phyloP scores from a whole-genome alignment of 2,888 invertebrate genomes.

The Rambutsinella grinnellia region DNA sequence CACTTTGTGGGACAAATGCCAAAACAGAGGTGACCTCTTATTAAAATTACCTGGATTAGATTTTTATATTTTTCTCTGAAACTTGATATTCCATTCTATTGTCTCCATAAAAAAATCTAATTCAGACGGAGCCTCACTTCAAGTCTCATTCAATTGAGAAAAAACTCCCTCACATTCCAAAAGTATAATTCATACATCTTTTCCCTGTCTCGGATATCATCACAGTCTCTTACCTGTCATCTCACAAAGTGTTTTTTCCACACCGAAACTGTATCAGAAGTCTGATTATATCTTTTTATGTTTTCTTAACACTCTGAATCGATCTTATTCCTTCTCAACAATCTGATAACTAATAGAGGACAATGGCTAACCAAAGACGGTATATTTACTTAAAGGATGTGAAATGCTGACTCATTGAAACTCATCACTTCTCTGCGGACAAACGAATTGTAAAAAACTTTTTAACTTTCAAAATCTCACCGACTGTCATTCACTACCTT shows the following conservation, averaged over 20 bases:
- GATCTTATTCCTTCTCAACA: slow-evolving; percentile 24
- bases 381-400: slow-evolving; percentile 9
- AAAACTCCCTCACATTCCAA: slow-evolving; percentile 2
- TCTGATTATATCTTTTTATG: slow-evolving; percentile 16
- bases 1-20: not conserved
- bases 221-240: slow-evolving; percentile 19
- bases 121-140: not conserved
- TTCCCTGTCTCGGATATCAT: not conserved
- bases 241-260: slow-evolving; percentile 26
- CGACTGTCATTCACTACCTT: slow-evolving; percentile 53
- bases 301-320: slow-evolving; percentile 29
- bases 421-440: slow-evolving; percentile 45
- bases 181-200: slow-evolving; percentile 26
- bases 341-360: slow-evolving; percentile 4
- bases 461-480: slow-evolving; percentile 57
- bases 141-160: slow-evolving; percentile 1
- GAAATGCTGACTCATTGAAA: slow-evolving; percentile 50
- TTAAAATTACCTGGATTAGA: no score
- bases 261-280: slow-evolving; percentile 25
- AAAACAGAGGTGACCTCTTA: slow-evolving; percentile 20
- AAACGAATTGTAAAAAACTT: slow-evolving; percentile 43
- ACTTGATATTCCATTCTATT: no score
- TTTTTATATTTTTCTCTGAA: no score
- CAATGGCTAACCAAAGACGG: slow-evolving; percentile 21
- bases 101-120: no score